phyloP scores from a whole-genome alignment of 2,797 vertebrate species.

The Manis crassicaudata region DNA sequence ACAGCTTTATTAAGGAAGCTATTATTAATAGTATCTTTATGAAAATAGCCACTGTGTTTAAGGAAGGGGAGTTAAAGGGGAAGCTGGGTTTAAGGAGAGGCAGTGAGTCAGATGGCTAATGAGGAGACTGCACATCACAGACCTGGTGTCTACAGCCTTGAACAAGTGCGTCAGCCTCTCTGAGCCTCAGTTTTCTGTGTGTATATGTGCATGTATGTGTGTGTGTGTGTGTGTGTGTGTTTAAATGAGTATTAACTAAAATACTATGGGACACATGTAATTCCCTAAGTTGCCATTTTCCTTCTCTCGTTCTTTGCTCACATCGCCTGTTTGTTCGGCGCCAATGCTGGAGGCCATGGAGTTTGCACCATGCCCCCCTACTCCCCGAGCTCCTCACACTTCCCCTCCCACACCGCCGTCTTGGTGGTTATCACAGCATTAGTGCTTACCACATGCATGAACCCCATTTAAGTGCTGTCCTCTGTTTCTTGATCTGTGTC shows the following conservation, averaged over 20 bases:
- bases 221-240: neutral
- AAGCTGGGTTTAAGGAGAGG: neutral
- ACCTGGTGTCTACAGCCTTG: conserved; percentile 7
- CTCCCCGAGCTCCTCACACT: neutral
- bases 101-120: neutral
- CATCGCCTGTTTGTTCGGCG: neutral
- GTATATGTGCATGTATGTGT: neutral
- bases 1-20: neutral
- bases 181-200: neutral
- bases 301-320: neutral
- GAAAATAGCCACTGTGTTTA: neutral
- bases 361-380: too few relatives aligned
- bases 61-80: neutral
- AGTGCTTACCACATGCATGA: neutral
- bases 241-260: neutral
- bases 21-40: neutral
- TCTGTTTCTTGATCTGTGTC: neutral
- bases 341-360: rapidly evolving
- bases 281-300: neutral
- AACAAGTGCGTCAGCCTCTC: neutral
- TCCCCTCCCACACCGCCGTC: rapidly evolving
- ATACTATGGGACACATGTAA: rapidly evolving
- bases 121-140: rapidly evolving
- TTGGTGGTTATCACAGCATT: neutral
- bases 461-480: neutral